Evolutionary conservation across 2,113 vertebrate species (phyloP), one percentile per base, ranked within the genome.

Genomic region (Crypturellus undulatus): DNA sequence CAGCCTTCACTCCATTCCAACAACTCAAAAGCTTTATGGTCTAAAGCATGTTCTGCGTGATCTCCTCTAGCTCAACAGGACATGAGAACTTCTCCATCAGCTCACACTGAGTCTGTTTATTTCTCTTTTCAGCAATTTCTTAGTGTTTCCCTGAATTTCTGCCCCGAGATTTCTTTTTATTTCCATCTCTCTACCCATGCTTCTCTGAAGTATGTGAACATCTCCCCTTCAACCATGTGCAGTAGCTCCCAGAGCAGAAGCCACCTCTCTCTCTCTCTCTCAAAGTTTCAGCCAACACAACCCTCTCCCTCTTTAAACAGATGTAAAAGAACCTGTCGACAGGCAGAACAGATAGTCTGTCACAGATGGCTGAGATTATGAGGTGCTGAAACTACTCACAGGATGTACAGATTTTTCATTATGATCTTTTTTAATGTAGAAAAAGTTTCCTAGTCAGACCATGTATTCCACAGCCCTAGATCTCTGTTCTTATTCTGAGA

Each of bases 351-450:
- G 94, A 85, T 87, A 36, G 19, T 93, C 92, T 96, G 85, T 72
- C 79, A 83, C 93, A 96, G 96, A 96, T 93, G 93, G 96, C 54
- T 79, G 63, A 91, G 93, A 64, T 85, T 73, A 77, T 2, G 17
- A 91, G 83, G 92, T 96, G 93, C 90, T 93, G 96, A 96, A 96
- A 90, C 59, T 45, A 77, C 85, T 92, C 92, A 94, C 89, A 93
- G 90, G 87, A 83, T 85, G 95, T 85, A 90, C 92, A 84, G 96
- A 96, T 90, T 93, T 95, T 92, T 71, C 28, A 83, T 85, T 83
- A 51, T 72, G 54, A 54, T 32, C 58, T 90, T 59, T 87, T 69
- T 59, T 72, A 73, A 77, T 54, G 93, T 67, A 0, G 0, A 82
- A 63, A 72, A 90, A 59, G 28, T 22, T 10, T 70, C 79, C 68